phyloP scores from a whole-genome alignment of 2,888 invertebrate genomes.

The Cyaniris semiargus region DNA sequence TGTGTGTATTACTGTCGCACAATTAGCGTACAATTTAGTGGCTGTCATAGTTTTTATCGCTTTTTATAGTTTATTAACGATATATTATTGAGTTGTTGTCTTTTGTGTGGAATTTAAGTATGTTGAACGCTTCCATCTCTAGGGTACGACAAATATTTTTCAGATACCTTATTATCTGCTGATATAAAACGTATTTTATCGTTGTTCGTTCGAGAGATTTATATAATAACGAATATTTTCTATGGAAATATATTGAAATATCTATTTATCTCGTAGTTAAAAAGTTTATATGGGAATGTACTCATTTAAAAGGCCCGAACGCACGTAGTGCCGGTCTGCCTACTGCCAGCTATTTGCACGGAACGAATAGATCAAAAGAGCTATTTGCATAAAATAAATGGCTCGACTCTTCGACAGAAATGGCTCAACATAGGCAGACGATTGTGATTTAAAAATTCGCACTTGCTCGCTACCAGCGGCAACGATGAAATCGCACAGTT shows the following conservation, averaged over 20 bases:
- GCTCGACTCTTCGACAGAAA: not conserved
- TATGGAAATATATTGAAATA: constrained; percentile 31
- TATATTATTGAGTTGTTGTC: constrained; percentile 36
- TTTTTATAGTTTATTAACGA: constrained; percentile 40
- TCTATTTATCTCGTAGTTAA: constrained; percentile 28
- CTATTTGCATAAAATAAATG: not conserved
- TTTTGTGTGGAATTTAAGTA: constrained; percentile 26
- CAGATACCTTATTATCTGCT: constrained; percentile 27
- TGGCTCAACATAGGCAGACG: not conserved
- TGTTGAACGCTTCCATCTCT: constrained; percentile 27
- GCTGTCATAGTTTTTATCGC: constrained; percentile 40
- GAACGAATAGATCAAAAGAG: not conserved
- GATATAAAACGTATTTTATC: constrained; percentile 29
- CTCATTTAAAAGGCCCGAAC: not conserved
- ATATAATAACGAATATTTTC: constrained; percentile 29
- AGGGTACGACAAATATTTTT: constrained; percentile 30
- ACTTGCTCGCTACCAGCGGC: not conserved
- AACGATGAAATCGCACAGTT: not conserved
- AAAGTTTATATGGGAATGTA: constrained; percentile 18
- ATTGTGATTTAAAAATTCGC: not conserved
- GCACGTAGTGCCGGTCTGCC: not conserved
- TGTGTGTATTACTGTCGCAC: constrained; percentile 21
- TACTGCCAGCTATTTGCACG: not conserved
- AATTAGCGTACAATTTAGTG: constrained; percentile 39
- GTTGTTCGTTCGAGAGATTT: constrained; percentile 30